phyloP scores from a whole-genome alignment of 2,888 invertebrate species.

The Macrosiphum euphorbiae region DNA sequence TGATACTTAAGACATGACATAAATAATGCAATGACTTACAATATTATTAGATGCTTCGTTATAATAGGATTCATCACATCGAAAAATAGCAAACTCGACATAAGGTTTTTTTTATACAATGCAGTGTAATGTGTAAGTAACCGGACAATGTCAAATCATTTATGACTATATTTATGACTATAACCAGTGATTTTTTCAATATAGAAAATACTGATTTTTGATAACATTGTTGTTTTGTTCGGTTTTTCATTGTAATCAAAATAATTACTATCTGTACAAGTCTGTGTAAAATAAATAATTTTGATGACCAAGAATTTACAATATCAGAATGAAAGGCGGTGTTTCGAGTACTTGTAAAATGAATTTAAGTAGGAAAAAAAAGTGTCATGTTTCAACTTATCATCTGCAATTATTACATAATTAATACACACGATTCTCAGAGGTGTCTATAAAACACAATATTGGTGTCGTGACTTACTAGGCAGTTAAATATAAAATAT shows the following conservation, averaged over 20 bases:
- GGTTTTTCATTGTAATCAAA: neutral
- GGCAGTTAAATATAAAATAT: neutral
- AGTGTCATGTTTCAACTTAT: neutral
- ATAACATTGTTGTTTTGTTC: neutral
- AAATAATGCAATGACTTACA: neutral
- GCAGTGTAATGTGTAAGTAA: neutral
- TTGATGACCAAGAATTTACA: neutral
- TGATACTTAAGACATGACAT: neutral
- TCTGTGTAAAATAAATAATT: neutral
- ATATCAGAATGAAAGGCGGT: neutral
- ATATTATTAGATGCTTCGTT: neutral
- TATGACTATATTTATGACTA: neutral
- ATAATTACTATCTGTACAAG: neutral
- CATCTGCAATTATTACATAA: neutral
- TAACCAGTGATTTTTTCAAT: neutral
- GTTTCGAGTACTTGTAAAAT: neutral
- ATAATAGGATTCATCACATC: neutral
- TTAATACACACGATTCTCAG: neutral
- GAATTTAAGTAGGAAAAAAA: neutral
- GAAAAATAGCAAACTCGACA: neutral
- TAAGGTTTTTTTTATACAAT: neutral
- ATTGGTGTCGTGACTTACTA: neutral
- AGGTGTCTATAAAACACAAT: neutral
- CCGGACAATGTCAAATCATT: neutral
- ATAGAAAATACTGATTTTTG: neutral